A percentile compares a stretch with the other conserved stretches of the same genome.
Conservation (phyloP, 2,888 invertebrate species). For the Maniola hyperantus region DNA sequence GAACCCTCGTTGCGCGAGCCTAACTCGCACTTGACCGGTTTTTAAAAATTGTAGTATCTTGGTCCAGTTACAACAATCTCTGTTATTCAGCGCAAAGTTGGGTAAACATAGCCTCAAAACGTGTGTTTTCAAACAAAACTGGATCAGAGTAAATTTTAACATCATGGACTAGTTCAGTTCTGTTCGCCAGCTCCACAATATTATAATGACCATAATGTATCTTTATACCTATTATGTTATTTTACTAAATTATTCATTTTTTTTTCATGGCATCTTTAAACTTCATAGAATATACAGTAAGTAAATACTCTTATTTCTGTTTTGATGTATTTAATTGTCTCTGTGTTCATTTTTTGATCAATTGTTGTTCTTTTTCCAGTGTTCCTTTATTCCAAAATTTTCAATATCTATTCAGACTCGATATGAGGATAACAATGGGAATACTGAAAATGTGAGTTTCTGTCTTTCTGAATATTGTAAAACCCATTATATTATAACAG, state of each 20-base stretch:
- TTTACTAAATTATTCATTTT: constrained; percentile 37
- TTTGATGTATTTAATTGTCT: constrained; percentile 3
- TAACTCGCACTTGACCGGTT: too few relatives aligned
- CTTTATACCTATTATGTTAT: constrained; percentile 12
- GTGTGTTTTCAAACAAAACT: too few relatives aligned
- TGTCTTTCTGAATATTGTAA: background rate
- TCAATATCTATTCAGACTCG: constrained; percentile 92
- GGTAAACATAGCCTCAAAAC: too few relatives aligned
- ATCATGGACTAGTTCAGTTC: background rate
- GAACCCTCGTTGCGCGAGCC: too few relatives aligned
- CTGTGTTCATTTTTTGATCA: constrained; percentile 27
- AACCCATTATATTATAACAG: background rate
- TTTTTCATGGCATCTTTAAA: constrained; percentile 55
- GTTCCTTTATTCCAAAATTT: constrained; percentile 94
- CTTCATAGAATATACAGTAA: constrained; percentile 87
- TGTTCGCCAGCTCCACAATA: background rate
- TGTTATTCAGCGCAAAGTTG: too few relatives aligned
- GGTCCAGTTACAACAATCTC: too few relatives aligned
- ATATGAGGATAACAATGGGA: constrained; percentile 95
- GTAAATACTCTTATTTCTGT: constrained; percentile 52
- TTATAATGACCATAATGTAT: constrained; percentile 11
- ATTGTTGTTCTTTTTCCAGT: constrained; percentile 82
- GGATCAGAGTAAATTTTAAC: too few relatives aligned
- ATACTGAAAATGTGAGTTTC: constrained; percentile 91
- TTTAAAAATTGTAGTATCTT: too few relatives aligned